A percentile compares a stretch with the other conserved stretches of the same genome.
Evolutionary conservation across 1,140 invertebrate genomes (phyloP).

Genomic region (Lysiphlebus fabarum): DNA sequence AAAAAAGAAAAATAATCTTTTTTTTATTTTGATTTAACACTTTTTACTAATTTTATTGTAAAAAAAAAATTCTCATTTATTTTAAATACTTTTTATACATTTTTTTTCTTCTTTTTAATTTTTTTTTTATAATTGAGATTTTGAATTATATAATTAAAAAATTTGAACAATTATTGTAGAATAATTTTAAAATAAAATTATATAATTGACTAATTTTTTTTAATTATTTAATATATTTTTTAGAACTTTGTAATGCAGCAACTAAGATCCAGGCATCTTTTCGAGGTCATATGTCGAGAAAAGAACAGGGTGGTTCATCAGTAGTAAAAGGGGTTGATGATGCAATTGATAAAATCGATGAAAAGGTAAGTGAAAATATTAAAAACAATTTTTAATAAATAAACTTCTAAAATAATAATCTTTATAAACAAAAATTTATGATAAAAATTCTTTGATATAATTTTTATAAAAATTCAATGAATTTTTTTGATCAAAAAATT

Average conservation of each 20-base stretch:
- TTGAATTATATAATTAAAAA: neutral
- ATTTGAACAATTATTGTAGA: no score
- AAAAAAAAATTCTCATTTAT: no score
- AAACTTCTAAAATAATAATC: neutral
- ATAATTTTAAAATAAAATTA: no score
- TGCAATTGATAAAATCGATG: constrained; percentile 54
- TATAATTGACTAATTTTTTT: neutral
- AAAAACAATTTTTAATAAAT: no score
- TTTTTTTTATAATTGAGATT: neutral
- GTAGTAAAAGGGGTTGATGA: constrained; percentile 55
- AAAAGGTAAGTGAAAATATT: constrained; percentile 49
- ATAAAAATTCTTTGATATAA: no score
- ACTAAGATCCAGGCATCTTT: constrained; percentile 92
- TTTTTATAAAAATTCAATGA: no score
- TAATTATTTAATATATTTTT: constrained; percentile 5
- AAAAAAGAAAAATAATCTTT: no score
- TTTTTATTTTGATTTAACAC: no score
- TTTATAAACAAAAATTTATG: neutral
- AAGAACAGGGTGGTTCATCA: constrained; percentile 59
- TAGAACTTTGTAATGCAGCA: constrained; percentile 84
- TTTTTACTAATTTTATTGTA: no score
- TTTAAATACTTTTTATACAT: no score
- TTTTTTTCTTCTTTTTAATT: no score
- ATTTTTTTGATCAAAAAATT: no score
- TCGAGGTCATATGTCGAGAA: constrained; percentile 83